Conservation (phyloP, 2,888 invertebrate genomes). For the Vannuccia rotundouncinata region DNA sequence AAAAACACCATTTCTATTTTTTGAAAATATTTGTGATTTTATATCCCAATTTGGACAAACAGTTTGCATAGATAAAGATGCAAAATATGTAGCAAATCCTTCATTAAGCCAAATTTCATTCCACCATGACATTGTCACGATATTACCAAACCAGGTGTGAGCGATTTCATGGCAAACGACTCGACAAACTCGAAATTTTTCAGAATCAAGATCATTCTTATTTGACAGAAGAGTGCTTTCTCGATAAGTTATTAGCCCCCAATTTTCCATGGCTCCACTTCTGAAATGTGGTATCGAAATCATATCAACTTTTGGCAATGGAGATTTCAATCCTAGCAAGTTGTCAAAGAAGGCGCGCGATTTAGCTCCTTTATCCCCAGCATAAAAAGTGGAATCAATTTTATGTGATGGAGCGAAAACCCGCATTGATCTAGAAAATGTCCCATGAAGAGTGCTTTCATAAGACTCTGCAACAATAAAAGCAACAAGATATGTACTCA, state of each 20-base stretch:
- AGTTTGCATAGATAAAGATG: not conserved
- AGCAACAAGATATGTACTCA: not conserved
- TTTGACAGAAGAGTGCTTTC: not conserved
- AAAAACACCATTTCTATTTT: not conserved
- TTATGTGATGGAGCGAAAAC: not conserved
- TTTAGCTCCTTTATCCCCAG: not conserved
- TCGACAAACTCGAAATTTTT: not conserved
- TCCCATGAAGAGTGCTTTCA: not conserved
- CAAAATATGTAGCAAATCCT: not conserved
- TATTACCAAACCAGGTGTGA: slow-evolving; percentile 2
- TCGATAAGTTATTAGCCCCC: not conserved
- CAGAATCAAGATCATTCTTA: not conserved
- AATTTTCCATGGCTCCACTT: not conserved
- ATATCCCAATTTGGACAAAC: not conserved
- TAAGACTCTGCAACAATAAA: not conserved
- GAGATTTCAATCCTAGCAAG: not conserved
- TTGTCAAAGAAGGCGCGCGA: not conserved
- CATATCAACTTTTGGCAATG: not conserved
- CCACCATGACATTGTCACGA: not conserved
- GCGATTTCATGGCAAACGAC: not conserved
- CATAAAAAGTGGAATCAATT: not conserved
- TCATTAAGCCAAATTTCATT: slow-evolving; percentile 5
- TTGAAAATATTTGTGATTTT: not conserved
- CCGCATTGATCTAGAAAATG: not conserved
- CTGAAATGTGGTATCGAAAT: not conserved